Evolutionary conservation across 2,888 invertebrate species (phyloP), one percentile per base, ranked within the genome.

Genomic region (Ectropis crepuscularia): DNA sequence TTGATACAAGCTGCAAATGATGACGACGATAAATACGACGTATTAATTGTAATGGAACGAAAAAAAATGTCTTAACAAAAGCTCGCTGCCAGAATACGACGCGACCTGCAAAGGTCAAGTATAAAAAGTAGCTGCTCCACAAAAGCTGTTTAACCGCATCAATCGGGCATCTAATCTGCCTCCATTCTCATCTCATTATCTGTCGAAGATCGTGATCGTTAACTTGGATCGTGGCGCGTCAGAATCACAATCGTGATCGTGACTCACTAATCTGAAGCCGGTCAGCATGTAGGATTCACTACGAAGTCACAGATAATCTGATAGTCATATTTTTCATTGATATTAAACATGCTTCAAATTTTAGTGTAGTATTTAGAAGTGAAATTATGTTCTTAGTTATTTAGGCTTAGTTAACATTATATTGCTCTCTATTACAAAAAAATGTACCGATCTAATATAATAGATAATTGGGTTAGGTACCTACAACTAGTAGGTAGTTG

Each of bases 231-330:
- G 74, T 74, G 80, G 75, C 75, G 75, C 74, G 77, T 78, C 79
- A 69, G 67, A 69, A 71, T 69, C 71, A 73, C 72, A 76, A 79
- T 76, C 77, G 78, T 71, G 69, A 64, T 82, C 86, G 86, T 87
- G 86, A 85, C 81, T 78, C 73, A 77, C 73, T 78, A 74, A 76
- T 80, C 79, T 74, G 76, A 77, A 81, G 78, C 76, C 71, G 68
- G 68, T 76, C 75, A 74, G 76, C 75, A 73, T 72, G 69, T 51
- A 51, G 65, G 67, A 60, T 69, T 65, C 42, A 45, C 37, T 46
- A 51, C 51, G 43, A 37, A 57, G n/a, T 43, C 55, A 39, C 28
- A 46, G 55, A 46, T 42, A 8, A 50, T n/a, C 9, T 11, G n/a
- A 61, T 45, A 61, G 48, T 45, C 11, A 41, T 28, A 39, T 28